phyloP scores from a whole-genome alignment of 2,888 invertebrate species.

The Luperina nickerlii region DNA sequence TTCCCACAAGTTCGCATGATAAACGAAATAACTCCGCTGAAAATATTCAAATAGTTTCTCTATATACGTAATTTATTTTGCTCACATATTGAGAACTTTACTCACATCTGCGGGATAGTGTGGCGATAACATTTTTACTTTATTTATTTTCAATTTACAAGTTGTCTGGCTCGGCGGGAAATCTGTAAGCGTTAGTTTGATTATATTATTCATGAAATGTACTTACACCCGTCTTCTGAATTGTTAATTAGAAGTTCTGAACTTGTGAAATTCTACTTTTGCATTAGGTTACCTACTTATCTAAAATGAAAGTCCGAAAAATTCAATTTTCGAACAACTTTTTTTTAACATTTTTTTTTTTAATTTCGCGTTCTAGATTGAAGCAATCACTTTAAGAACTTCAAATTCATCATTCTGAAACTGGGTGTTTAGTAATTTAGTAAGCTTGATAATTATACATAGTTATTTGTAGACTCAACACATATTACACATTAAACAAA shows the following conservation, averaged over 20 bases:
- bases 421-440: too few relatives aligned
- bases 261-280: background rate
- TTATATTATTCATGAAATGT: conserved; percentile 1
- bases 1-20: background rate
- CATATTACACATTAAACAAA: background rate
- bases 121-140: conserved; percentile 7
- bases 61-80: conserved; percentile 25
- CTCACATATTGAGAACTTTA: conserved; percentile 8
- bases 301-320: too few relatives aligned
- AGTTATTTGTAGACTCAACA: background rate
- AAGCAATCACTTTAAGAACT: background rate
- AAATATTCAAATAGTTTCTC: conserved; percentile 40
- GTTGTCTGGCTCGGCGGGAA: background rate
- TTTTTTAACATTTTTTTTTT: too few relatives aligned
- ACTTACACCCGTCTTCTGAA: background rate
- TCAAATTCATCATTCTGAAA: background rate
- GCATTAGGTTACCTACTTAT: background rate
- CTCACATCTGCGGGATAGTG: conserved; percentile 1
- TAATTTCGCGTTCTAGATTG: background rate
- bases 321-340: background rate
- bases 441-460: background rate
- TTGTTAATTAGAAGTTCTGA: background rate
- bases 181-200: background rate
- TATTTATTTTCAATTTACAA: background rate
- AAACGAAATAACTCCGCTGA: conserved; percentile 4